Evolutionary conservation across 1,140 invertebrate species (phyloP).

Genomic region (Diploscapter pachys): DNA sequence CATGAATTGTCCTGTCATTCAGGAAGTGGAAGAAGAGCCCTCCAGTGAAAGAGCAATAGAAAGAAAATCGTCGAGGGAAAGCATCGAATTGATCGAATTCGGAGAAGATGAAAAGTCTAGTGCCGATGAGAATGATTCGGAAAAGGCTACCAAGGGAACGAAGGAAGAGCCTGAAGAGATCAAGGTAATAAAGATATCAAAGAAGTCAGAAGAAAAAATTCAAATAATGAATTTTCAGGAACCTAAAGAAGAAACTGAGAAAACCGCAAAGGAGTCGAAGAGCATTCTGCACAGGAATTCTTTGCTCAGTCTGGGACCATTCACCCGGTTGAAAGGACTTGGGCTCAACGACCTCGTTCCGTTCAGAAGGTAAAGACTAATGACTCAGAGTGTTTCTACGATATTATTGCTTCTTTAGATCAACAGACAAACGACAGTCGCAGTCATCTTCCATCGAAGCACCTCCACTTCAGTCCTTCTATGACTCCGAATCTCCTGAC

Average conservation of each 20-base stretch:
- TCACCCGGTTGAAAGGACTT: not conserved
- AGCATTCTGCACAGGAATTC: constrained; percentile 18
- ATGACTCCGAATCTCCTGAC: constrained; percentile 59
- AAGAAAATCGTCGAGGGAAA: not conserved
- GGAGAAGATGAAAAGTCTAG: not conserved
- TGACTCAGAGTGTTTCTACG: not conserved
- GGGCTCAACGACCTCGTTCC: constrained; percentile 30
- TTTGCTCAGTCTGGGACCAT: constrained; percentile 19
- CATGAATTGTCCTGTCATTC: no score
- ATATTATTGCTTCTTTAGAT: not conserved
- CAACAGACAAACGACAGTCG: constrained; percentile 25
- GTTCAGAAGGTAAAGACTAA: constrained; percentile 7
- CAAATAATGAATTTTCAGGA: constrained; percentile 4
- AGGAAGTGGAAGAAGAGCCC: no score
- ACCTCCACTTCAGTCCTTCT: constrained; percentile 38
- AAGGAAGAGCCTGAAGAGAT: constrained; percentile 24
- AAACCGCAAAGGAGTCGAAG: not conserved
- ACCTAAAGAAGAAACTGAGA: constrained; percentile 6
- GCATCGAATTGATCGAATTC: constrained; percentile 5
- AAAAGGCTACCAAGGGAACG: not conserved
- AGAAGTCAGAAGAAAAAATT: constrained; percentile 9
- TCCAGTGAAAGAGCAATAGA: no score
- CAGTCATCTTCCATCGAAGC: not conserved
- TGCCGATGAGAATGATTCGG: not conserved
- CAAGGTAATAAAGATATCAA: constrained; percentile 19